Evolutionary conservation across 2,113 vertebrate species (phyloP).

Genomic region (Cygnus buccinator): DNA sequence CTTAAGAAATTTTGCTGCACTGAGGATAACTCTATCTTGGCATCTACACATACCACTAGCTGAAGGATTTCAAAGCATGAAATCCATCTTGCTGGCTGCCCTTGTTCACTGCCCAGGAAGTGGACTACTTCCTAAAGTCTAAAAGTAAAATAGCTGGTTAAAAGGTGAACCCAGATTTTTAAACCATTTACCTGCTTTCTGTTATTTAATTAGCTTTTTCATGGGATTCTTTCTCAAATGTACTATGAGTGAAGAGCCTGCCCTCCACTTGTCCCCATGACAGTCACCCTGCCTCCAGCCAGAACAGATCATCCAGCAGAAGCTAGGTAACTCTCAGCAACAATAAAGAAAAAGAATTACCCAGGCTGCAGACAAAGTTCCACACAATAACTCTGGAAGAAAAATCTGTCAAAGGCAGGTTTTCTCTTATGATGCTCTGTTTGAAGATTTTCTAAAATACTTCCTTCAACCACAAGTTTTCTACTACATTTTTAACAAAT

Average conservation of each 20-base stretch:
- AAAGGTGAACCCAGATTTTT: background rate
- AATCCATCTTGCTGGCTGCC: background rate
- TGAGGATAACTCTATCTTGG: background rate
- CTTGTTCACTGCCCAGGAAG: background rate
- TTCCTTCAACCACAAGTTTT: background rate
- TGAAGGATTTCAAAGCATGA: background rate
- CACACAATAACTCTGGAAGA: background rate
- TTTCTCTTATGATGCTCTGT: background rate
- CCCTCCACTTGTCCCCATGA: background rate
- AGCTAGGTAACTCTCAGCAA: background rate
- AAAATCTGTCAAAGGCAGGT: background rate
- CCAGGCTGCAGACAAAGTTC: background rate
- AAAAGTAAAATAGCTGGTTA: background rate
- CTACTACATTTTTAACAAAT: background rate
- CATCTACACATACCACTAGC: too few species aligned
- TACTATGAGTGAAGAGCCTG: background rate
- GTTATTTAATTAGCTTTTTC: background rate
- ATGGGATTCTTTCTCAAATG: background rate
- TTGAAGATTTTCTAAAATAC: background rate
- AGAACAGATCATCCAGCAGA: background rate
- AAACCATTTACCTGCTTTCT: background rate
- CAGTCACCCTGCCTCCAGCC: rapidly evolving
- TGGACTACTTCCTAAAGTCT: background rate
- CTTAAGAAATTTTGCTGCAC: background rate
- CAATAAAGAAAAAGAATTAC: background rate